phyloP scores from a whole-genome alignment of 2,888 invertebrate species.

The Venustoraphidia nigricollis region DNA sequence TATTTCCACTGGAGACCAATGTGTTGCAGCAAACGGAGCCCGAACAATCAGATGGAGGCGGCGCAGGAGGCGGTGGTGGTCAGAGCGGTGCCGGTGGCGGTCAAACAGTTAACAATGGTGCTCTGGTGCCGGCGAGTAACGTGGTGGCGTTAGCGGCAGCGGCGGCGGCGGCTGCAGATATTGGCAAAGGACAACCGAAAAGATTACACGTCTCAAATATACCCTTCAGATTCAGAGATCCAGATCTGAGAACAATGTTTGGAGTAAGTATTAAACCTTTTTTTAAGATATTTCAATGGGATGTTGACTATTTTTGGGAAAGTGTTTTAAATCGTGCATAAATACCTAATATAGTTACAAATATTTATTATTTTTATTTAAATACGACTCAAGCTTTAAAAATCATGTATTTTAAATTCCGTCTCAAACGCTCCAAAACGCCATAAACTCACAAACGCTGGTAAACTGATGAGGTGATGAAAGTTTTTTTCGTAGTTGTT shows the following conservation, averaged over 20 bases:
- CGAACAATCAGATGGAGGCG: conserved; percentile 30
- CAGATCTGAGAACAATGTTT: conserved; percentile 95
- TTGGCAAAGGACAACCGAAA: conserved; percentile 69
- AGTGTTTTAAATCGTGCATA: too few species aligned
- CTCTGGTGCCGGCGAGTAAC: conserved; percentile 32
- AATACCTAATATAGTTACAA: too few species aligned
- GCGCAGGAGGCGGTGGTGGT: conserved; percentile 28
- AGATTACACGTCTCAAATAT: conserved; percentile 98
- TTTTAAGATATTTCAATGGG: conserved; percentile 2
- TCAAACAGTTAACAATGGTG: conserved; percentile 27
- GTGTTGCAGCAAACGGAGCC: conserved; percentile 45
- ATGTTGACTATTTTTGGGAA: too few species aligned
- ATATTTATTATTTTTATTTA: too few species aligned
- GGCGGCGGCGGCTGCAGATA: conserved; percentile 33
- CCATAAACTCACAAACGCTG: too few species aligned
- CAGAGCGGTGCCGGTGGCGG: conserved; percentile 24
- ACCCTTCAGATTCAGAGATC: conserved; percentile 98
- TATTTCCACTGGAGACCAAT: conserved; percentile 27
- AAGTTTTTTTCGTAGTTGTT: too few species aligned
- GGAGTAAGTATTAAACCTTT: conserved; percentile 57
- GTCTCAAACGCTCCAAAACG: too few species aligned
- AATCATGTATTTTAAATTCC: too few species aligned
- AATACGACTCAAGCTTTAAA: too few species aligned
- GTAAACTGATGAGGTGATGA: too few species aligned
- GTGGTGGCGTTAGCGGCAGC: conserved; percentile 27